Evolutionary conservation across 2,888 invertebrate species (phyloP), one percentile per base, ranked within the genome.

Genomic region (Sceliomorpha sp.): DNA sequence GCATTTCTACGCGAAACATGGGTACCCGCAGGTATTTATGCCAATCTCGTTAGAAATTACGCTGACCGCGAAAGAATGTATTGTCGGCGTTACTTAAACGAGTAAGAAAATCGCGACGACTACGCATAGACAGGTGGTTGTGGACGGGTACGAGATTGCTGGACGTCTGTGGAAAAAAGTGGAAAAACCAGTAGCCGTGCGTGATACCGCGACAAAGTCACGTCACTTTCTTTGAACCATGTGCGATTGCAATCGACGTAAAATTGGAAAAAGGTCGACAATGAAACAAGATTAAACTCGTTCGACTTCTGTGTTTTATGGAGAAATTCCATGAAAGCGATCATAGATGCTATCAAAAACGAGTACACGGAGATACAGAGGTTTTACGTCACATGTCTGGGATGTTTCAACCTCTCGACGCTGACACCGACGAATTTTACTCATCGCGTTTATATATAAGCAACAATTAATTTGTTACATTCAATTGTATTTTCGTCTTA

Each of bases 1-100:
- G 72, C 77, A 77, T 77, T 74, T 72, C 69, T 60, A 20, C 48
- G 62, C 73, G 47, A 58, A 67, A 47, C 50, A 60, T 56, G 40
- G 53, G 56, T 59, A 63, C 51, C 70, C 60, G 64, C 68, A 70
- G 70, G 60, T 75, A 73, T 74, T 76, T 72, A 74, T 74, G 72
- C 70, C 56, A 64, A 73, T 75, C 76, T 77, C 31, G 77, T 76
- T 73, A 72, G 63, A 71, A 67, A 63, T 63, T 64, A 62, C 66
- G 55, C 27, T 60, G 40, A 58, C 66, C 40, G 58, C 59, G 59
- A 48, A 53, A 72, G 64, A 72, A 64, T 62, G 64, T 51, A 58
- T 58, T 44, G 68, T 45, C 48, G 63, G 68, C 47, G 31, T 62
- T 39, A 27, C 31, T 36, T 7, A 51, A 24, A 32, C 34, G 36